Evolutionary conservation across 1,140 invertebrate species (phyloP).

Genomic region (Macrosteles quadrilineatus): DNA sequence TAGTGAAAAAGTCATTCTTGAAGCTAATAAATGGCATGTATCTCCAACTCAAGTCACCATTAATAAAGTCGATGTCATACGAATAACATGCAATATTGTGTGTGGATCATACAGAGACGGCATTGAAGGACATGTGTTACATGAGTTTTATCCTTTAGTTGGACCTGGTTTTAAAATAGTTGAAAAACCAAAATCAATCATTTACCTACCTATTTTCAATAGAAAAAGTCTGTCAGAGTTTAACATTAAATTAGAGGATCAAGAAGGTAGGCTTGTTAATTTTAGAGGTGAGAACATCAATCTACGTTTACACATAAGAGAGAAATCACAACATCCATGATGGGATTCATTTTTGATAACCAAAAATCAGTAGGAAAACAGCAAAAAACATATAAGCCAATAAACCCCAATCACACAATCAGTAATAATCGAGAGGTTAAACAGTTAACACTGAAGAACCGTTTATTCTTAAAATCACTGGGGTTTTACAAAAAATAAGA

Average conservation of each 20-base stretch:
- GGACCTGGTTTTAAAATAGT: conserved; percentile 44
- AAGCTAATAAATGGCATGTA: not conserved
- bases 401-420: not conserved
- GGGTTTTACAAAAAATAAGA: conserved; percentile 31
- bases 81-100: conserved; percentile 33
- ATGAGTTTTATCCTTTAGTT: conserved; percentile 45
- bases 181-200: conserved; percentile 38
- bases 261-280: conserved; percentile 36
- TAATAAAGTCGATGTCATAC: conserved; percentile 23
- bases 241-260: conserved; percentile 38
- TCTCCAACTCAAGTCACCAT: conserved; percentile 29
- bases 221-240: conserved; percentile 17
- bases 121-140: conserved; percentile 42
- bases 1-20: not conserved
- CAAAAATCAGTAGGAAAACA: not conserved
- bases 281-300: conserved; percentile 39
- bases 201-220: conserved; percentile 37
- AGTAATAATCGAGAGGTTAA: conserved; percentile 6
- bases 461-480: conserved; percentile 35
- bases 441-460: conserved; percentile 38
- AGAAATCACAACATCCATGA: conserved; percentile 29
- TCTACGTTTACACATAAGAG: conserved; percentile 27
- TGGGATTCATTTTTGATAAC: not conserved
- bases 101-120: conserved; percentile 44
- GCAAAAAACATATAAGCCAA: too few relatives aligned